Evolutionary conservation across 2,113 vertebrate genomes (phyloP).

Genomic region (Macrotus californicus): DNA sequence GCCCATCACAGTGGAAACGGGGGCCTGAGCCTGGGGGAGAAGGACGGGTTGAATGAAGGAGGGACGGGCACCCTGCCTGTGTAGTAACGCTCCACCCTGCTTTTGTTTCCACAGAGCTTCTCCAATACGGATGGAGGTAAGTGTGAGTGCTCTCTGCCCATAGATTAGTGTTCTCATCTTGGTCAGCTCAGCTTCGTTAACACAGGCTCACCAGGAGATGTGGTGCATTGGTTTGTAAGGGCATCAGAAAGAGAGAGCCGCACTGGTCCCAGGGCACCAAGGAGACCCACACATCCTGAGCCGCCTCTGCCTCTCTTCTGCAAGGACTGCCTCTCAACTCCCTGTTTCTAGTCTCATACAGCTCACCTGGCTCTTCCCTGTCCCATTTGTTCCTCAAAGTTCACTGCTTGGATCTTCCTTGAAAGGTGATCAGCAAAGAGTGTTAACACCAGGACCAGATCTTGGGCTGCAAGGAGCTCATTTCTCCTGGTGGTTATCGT

Average conservation of each 20-base stretch:
- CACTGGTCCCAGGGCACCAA: too few species aligned
- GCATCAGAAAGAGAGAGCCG: background rate
- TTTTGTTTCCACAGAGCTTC: slow-evolving; percentile 88
- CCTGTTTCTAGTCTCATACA: background rate
- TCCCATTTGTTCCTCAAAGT: background rate
- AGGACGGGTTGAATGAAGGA: background rate
- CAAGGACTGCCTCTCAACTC: background rate
- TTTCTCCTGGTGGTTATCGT: background rate
- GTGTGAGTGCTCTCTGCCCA: slow-evolving; percentile 75
- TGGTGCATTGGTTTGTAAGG: background rate
- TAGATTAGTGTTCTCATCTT: background rate
- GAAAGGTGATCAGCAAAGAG: background rate
- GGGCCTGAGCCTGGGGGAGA: background rate
- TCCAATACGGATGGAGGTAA: slow-evolving; percentile 91
- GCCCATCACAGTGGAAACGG: background rate
- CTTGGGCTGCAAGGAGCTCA: too few species aligned
- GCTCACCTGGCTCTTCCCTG: background rate
- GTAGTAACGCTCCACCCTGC: slow-evolving; percentile 48
- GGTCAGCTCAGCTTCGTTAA: background rate
- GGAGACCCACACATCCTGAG: background rate
- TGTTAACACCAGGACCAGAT: background rate
- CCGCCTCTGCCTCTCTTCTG: background rate
- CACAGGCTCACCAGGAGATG: background rate
- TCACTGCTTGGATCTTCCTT: background rate
- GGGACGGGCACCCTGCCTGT: rapidly evolving